These are phyloP conservation scores for Drosophila colorata DNA, from an alignment of 2,888 invertebrate genomes.

Conservation along the genomic window DNA sequence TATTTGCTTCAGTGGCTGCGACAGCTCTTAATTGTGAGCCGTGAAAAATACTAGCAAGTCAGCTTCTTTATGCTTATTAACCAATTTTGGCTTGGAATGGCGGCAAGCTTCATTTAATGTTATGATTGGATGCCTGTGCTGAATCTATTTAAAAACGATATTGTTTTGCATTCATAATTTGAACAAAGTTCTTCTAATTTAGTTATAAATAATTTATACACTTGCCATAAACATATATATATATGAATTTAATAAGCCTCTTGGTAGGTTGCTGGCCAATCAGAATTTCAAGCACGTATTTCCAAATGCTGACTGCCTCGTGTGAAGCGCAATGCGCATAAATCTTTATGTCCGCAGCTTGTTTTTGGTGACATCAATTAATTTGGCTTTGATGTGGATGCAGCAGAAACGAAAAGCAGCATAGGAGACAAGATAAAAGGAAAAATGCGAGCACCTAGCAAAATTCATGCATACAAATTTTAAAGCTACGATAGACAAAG, in stretches of 20 bases:
- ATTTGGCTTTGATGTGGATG: conserved; percentile 54
- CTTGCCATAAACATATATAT: conserved; percentile 27
- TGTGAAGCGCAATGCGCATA: conserved; percentile 49
- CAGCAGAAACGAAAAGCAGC: conserved; percentile 27
- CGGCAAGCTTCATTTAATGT: conserved; percentile 40
- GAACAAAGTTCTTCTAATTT: conserved; percentile 38
- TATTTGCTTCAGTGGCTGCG: conserved; percentile 29
- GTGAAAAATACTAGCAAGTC: conserved; percentile 52
- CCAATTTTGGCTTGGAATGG: conserved; percentile 12
- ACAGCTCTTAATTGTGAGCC: conserved; percentile 66
- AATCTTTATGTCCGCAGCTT: conserved; percentile 56
- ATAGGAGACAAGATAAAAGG: conserved; percentile 13
- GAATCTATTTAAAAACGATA: conserved; percentile 50
- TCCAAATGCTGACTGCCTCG: conserved; percentile 24
- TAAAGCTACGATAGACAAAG: conserved; percentile 53
- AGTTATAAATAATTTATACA: conserved; percentile 73
- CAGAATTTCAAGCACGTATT: conserved; percentile 29
- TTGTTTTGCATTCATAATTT: conserved; percentile 73
- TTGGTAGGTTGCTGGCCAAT: conserved; percentile 29
- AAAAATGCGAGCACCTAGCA: conserved; percentile 28
- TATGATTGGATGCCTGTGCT: conserved; percentile 49
- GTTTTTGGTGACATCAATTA: conserved; percentile 65
- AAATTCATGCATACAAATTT: conserved; percentile 51
- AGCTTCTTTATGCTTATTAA: conserved; percentile 39
- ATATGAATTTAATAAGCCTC: conserved; percentile 53